These are phyloP conservation scores for Hormiphora californensis DNA, from an alignment of 37 sponge, comb jelly and placozoan genomes.

Conservation along the genomic window DNA sequence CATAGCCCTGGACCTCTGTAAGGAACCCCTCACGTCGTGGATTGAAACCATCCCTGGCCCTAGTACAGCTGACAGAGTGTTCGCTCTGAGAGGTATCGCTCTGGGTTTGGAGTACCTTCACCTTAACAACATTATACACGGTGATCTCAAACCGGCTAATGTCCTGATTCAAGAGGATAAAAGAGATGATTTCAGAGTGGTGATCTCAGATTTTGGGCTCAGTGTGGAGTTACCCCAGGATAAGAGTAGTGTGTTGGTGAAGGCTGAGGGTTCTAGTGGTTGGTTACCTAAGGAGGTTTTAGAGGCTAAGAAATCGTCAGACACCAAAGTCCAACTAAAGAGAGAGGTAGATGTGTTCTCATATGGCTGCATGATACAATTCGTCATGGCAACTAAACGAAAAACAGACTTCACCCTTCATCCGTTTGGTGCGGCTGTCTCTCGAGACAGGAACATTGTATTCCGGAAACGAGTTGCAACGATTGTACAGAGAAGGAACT, in stretches of 20 bases:
- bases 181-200: neutral
- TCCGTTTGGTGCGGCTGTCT: neutral
- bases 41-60: neutral
- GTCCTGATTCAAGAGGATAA: neutral
- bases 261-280: neutral
- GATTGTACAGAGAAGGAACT: no score
- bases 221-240: constrained; percentile 30
- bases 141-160: constrained; percentile 37
- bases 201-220: constrained; percentile 46
- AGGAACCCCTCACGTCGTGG: neutral
- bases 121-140: constrained; percentile 2
- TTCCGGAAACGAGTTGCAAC: neutral
- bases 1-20: constrained; percentile 27
- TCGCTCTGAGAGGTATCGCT: neutral
- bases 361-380: constrained; percentile 1
- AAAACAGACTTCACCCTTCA: neutral
- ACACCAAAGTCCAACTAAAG: no score
- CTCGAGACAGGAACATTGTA: neutral
- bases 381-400: neutral
- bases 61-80: neutral
- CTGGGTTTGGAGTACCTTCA: constrained; percentile 17
- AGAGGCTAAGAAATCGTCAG: neutral
- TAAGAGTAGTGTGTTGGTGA: constrained; percentile 6
- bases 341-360: neutral
- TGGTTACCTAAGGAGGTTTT: constrained; percentile 16